Conservation (phyloP, 2,797 vertebrate species). For the Eutrigla gurnardus region DNA sequence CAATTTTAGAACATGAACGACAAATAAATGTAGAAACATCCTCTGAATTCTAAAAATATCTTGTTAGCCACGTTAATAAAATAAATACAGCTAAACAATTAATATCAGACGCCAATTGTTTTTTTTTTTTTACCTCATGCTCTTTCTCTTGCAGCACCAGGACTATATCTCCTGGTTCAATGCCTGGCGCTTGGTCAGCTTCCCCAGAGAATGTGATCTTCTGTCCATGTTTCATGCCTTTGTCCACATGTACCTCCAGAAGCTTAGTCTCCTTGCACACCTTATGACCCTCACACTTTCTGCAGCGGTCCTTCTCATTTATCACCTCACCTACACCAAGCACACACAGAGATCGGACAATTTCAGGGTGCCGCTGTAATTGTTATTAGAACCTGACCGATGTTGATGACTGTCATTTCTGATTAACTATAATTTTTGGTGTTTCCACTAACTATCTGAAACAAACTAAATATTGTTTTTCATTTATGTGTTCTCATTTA, state of each 20-base stretch:
- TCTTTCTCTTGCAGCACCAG: constrained; percentile 98
- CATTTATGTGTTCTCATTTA: too few species aligned
- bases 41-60: background rate
- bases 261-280: constrained; percentile 98
- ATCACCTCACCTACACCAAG: constrained; percentile 93
- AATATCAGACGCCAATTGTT: background rate
- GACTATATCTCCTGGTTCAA: constrained; percentile 97
- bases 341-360: constrained; percentile 15
- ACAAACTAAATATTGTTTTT: too few species aligned
- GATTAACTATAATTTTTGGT: too few species aligned
- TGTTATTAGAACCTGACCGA: too few species aligned
- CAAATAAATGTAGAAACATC: background rate
- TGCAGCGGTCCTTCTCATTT: constrained; percentile 98
- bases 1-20: background rate
- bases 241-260: constrained; percentile 98
- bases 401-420: too few species aligned
- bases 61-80: background rate
- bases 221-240: constrained; percentile 98
- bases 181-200: constrained; percentile 96
- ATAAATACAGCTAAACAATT: background rate
- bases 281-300: constrained; percentile 98
- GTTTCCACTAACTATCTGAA: too few species aligned
- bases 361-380: background rate
- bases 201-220: constrained; percentile 98
- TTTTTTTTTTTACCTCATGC: constrained; percentile 87